Evolutionary conservation across 2,888 invertebrate species (phyloP).

Genomic region (Catocala fraxini): DNA sequence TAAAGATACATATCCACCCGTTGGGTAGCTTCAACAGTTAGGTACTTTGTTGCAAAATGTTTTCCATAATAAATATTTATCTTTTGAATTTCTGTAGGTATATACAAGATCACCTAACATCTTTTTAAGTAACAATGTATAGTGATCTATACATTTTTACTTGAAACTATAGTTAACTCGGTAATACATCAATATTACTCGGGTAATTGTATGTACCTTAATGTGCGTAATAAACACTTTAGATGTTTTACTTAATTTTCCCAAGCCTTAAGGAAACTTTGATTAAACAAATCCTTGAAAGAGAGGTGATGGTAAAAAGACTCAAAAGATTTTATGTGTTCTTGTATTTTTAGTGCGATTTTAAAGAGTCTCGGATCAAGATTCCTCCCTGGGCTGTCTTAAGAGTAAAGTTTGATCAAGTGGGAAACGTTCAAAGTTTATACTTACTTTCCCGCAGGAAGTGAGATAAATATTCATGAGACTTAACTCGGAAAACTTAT

Average conservation of each 20-base stretch:
- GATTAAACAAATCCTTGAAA: constrained; percentile 18
- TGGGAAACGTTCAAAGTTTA: constrained; percentile 83
- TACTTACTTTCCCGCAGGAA: constrained; percentile 73
- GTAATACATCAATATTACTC: too few relatives aligned
- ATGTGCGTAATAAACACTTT: background rate
- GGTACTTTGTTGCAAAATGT: too few relatives aligned
- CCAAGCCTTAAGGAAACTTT: background rate
- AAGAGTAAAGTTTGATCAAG: constrained; percentile 85
- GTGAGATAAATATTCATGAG: constrained; percentile 86
- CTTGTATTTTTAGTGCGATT: constrained; percentile 56
- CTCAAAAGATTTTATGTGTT: constrained; percentile 29
- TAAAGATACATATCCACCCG: too few relatives aligned
- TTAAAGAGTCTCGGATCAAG: constrained; percentile 59
- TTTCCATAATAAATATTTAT: too few relatives aligned
- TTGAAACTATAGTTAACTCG: too few relatives aligned
- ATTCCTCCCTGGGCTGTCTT: constrained; percentile 60
- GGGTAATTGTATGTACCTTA: too few relatives aligned
- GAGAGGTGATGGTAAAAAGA: constrained; percentile 23
- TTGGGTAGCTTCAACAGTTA: too few relatives aligned
- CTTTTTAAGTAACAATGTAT: too few relatives aligned
- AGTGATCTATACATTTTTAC: too few relatives aligned
- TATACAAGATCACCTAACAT: too few relatives aligned
- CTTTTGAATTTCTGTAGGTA: too few relatives aligned
- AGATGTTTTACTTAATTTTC: background rate
- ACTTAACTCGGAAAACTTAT: constrained; percentile 82